Base-by-base conservation (phyloP, 2,113 vertebrate genomes). In the Alaudala cheleensis region DNA sequence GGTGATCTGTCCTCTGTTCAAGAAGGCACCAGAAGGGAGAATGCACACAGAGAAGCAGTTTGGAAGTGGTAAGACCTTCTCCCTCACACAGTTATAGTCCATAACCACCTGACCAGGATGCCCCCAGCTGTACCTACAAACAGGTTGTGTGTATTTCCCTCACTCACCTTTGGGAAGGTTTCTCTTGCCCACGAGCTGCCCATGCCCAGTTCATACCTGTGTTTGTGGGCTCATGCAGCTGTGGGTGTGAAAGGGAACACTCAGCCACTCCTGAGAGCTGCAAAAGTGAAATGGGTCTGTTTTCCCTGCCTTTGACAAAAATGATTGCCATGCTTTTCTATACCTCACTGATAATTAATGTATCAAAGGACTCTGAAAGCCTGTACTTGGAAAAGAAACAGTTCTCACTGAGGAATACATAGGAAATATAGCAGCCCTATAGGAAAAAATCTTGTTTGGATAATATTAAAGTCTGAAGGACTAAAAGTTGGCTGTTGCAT, bases 191-290 rank as follows among this genome's bases (percentile, higher is more conserved):
- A 4, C 0, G 18, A 61, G 50, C 51, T 49, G 44, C 33, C 60
- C 24, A 0, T 28, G 34, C 34, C 81, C 58, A 33, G 26, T 26
- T 84, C 64, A 6, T 31, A 3, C 24, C n/a, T 51, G 19, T 24
- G 7, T 34, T 34, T 64, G 45, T 66, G 66, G 37, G 10, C 22
- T 56, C 31, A 6, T 0, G 14, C 25, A 45, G 11, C 12, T 8
- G 1, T 34, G 42, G 25, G 50, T 84, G 73, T 82, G 84, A 95
- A 91, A 96, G 89, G 78, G 94, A 97, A 65, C 90, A 62, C 45
- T 86, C 20, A 82, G 49, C 26, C 50, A 34, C 66, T 87, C 84
- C 66, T 42, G 62, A 61, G n/a, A 28, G 17, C 26, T 61, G 37
- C 53, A 57, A 10, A 85, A 74, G 34, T n/a, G 40, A 74, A 84